Evolutionary conservation across 2,797 vertebrate genomes (phyloP), one percentile per base, ranked within the genome.

Genomic region (Dipus sagitta): DNA sequence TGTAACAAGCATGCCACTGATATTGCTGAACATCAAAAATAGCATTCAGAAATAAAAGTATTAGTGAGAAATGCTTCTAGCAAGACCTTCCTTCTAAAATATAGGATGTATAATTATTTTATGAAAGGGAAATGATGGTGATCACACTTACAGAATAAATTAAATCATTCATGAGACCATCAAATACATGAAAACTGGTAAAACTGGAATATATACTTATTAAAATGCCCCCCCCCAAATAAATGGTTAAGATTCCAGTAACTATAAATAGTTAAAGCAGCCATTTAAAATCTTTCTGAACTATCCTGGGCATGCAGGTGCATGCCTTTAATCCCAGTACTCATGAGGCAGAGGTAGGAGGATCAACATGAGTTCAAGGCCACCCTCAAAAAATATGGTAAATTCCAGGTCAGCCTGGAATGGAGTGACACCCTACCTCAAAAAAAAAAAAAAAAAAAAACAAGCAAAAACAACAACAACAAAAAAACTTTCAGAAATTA

Each of bases 161-260:
- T 76, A 52, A 65, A 65, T 24, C 26, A 9, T 17, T 30, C 24
- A 30, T 76, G 75, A 76, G 47, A 3, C 10, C 30, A 26, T 47
- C 47, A 47, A 47, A 47, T 47, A 47, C 47, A 7, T 47, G 47
- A 47, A 47, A 47, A 47, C 47, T 47, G 47, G 9, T 47, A 47
- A 47, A 47, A 47, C 47, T 47, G 47, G 47, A 47, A 47, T 47
- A 47, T 47, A 47, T 47, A 47, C 11, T 47, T 9, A 47, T 28
- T 10, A 81, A 89, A 84, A 14, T n/a, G 80, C 72, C 62, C 83
- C 34, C 71, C 24, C 84, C 65, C 24, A 89, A 84, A 85, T 85
- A 42, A 26, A 70, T 60, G 24, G 23, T 78, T 58, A 78, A 71
- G 14, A 84, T 60, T 76, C 18, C 7, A 68, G 30, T 76, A 82